phyloP scores from a whole-genome alignment of 2,888 invertebrate species.

The Cosmopolites sordidus region DNA sequence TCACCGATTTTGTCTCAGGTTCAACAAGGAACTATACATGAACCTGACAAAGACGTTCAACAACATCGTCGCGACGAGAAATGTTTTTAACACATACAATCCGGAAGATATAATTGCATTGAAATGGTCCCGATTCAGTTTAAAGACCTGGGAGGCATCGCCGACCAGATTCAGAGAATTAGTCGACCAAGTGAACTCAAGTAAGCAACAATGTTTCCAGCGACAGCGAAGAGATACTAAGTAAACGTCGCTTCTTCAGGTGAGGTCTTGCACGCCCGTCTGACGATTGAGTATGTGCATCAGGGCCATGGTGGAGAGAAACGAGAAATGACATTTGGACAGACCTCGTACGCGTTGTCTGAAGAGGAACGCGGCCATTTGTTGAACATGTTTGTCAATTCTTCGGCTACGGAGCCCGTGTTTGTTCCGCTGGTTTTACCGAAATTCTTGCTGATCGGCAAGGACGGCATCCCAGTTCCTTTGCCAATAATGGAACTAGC shows the following conservation, averaged over 20 bases:
- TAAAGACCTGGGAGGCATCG: conserved; percentile 18
- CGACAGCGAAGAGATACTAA: no score
- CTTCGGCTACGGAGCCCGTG: neutral
- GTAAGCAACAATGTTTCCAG: conserved; percentile 15
- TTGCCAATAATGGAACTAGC: conserved; percentile 14
- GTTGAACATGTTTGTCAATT: conserved; percentile 9
- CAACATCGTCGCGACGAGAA: conserved; percentile 11
- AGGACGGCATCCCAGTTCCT: conserved; percentile 11
- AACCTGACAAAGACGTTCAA: conserved; percentile 18
- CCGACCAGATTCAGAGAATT: conserved; percentile 11
- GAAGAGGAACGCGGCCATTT: conserved; percentile 6
- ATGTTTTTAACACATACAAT: conserved; percentile 11
- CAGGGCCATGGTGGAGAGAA: conserved; percentile 14
- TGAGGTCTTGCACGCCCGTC: conserved; percentile 4
- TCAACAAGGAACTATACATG: conserved; percentile 8
- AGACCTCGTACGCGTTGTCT: conserved; percentile 7
- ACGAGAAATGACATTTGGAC: conserved; percentile 9
- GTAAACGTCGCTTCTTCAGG: no score
- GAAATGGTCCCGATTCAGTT: conserved; percentile 13
- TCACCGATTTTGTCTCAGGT: no score
- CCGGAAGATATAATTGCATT: conserved; percentile 16
- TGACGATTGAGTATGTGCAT: conserved; percentile 15
- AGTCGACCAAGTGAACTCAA: conserved; percentile 7
- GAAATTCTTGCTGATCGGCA: conserved; percentile 21
- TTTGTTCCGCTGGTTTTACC: conserved; percentile 18